Evolutionary conservation across 2,888 invertebrate species (phyloP), one percentile per base, ranked within the genome.

Genomic region (Desoria tigrina): DNA sequence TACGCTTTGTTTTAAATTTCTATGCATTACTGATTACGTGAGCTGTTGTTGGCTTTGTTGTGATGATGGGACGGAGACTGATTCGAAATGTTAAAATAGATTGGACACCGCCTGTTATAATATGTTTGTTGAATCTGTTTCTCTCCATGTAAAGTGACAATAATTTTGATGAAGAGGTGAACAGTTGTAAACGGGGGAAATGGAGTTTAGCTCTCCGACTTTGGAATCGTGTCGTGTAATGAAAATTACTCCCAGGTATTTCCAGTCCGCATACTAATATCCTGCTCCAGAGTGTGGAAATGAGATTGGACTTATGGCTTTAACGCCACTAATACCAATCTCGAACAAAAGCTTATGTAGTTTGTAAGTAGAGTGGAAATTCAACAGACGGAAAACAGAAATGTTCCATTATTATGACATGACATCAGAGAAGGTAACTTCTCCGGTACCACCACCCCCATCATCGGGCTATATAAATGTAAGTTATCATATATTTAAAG

Each of bases 251-350:
- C 27, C 2, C 45, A 58, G 58, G 58, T 58, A 49, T 58, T 58
- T 58, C 32, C 58, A 58, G 42, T 58, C 42, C 16, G 58, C 58
- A 58, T 58, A 26, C 45, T 49, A 57, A 57, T 57, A 57, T 57
- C 56, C 56, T 57, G 56, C 26, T 57, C 6, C 28, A 57, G 56
- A 32, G 42, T 39, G 56, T 57, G 56, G 56, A 57, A 57, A 57
- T 57, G 39, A 57, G 56, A 57, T 57, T 39, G 56, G 56, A 42
- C 45, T 21, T 16, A n/a, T 32, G 32, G 32, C 6, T 32, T 32
- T 32, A 32, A 11, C 4, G 11, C 6, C 11, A 32, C 32, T 32
- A 32, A 32, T 32, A 11, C 32, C 32, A 32, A 32, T 32, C 32
- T 11, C 11, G 32, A 32, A 32, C 32, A 32, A 32, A 32, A 32